Evolutionary conservation across 2,113 vertebrate species (phyloP).

Genomic region (Trichechus manatus): DNA sequence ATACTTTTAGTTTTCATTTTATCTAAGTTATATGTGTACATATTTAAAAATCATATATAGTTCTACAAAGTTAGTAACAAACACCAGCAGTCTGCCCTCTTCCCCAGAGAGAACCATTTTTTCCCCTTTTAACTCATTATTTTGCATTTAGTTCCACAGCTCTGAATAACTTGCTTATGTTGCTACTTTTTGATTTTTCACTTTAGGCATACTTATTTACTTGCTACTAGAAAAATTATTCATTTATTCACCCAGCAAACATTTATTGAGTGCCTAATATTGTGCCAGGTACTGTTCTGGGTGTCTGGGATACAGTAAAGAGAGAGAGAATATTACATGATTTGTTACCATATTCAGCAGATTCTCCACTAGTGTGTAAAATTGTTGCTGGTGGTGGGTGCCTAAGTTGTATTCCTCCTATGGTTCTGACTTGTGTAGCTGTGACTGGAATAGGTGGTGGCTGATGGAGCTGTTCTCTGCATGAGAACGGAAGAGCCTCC

Average conservation of each 20-base stretch:
- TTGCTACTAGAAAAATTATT: background rate
- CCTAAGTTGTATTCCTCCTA: background rate
- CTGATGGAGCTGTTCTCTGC: background rate
- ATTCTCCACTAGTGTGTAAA: background rate
- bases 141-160: background rate
- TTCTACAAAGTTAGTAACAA: background rate
- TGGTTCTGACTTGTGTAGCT: background rate
- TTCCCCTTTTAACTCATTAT: background rate
- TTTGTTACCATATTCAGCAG: background rate
- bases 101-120: background rate
- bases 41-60: background rate
- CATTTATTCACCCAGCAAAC: conserved; percentile 35
- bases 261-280: background rate
- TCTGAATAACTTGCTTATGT: background rate
- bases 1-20: background rate
- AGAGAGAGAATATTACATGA: background rate
- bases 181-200: conserved; percentile 12
- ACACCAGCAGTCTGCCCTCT: background rate
- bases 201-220: background rate
- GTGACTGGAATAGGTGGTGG: background rate
- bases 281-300: background rate
- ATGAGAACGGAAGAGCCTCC: background rate
- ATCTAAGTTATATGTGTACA: background rate
- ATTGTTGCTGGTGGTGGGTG: background rate
- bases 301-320: background rate